Evolutionary conservation across 2,888 invertebrate species (phyloP).

Genomic region (Allygus modestus): DNA sequence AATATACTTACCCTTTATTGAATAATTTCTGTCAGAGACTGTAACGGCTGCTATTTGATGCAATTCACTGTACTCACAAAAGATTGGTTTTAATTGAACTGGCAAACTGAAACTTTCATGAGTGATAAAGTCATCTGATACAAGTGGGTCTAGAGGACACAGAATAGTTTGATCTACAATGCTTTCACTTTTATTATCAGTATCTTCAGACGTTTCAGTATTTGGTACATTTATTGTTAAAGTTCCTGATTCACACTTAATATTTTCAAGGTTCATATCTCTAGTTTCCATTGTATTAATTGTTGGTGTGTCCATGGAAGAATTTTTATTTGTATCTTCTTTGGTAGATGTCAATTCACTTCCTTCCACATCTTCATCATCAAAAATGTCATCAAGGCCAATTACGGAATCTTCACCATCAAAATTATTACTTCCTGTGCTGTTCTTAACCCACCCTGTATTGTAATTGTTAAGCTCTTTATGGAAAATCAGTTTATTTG

Average conservation of each 20-base stretch:
- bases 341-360: neutral
- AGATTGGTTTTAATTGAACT: neutral
- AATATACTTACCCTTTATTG: neutral
- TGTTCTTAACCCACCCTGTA: neutral
- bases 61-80: neutral
- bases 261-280: neutral
- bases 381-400: neutral
- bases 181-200: neutral
- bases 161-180: neutral
- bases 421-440: neutral
- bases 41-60: neutral
- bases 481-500: neutral
- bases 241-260: neutral
- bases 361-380: slow-evolving; percentile 1
- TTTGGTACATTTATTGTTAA: neutral
- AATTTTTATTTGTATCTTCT: neutral
- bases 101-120: neutral
- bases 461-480: neutral
- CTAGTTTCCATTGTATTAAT: neutral
- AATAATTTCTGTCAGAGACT: too few relatives aligned
- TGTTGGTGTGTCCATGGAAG: neutral
- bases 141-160: neutral
- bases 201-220: neutral
- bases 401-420: neutral
- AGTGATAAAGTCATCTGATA: neutral